Conservation (phyloP, 2,113 vertebrate species). For the Prunella fulvescens region DNA sequence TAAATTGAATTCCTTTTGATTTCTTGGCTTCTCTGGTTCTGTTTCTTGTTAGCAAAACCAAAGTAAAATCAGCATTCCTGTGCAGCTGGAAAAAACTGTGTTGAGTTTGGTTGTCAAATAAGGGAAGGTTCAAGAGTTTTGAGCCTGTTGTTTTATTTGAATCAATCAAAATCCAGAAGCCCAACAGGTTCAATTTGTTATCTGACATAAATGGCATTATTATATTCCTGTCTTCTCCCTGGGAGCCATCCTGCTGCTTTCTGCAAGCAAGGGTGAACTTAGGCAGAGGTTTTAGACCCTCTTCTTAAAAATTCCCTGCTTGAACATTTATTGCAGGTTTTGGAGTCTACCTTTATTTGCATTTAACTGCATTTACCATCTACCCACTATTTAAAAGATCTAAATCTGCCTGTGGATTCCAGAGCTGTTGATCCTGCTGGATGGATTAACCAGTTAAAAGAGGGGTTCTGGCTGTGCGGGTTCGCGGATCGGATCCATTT, state of each 20-base stretch:
- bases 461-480: neutral
- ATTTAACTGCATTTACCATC: neutral
- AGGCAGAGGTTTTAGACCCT: neutral
- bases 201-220: neutral
- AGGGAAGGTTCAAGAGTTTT: neutral
- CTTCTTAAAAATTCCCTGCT: neutral
- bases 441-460: neutral
- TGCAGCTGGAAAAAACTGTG: neutral
- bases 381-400: neutral
- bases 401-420: neutral
- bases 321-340: neutral
- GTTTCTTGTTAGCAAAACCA: neutral
- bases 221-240: neutral
- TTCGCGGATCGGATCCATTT: neutral
- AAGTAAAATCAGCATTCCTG: neutral
- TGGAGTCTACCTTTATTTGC: neutral
- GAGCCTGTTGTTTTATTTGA: neutral
- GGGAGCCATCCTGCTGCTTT: neutral
- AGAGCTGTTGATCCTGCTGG: neutral
- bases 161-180: neutral
- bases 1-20: neutral
- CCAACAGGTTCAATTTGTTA: neutral
- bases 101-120: neutral
- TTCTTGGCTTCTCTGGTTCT: neutral
- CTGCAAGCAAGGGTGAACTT: neutral